Evolutionary conservation across 2,113 vertebrate species (phyloP), one percentile per base, ranked within the genome.

Genomic region (Chloropsis cyanopogon): DNA sequence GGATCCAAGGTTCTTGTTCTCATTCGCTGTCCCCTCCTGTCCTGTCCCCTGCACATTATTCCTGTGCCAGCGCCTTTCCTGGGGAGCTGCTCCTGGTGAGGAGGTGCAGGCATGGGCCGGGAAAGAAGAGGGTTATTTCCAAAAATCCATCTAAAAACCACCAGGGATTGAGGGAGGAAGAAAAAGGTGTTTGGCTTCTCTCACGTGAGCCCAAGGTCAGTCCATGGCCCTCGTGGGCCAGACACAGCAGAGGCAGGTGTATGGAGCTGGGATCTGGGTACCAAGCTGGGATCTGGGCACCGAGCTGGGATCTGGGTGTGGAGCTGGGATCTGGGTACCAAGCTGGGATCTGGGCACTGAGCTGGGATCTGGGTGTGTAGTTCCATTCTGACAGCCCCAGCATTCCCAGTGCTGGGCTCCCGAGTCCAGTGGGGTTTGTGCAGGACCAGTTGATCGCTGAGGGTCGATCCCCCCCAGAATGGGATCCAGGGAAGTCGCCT

Each of bases 51-150:
- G 31, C 4, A 4, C 42, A 2, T 25, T 20, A 20, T 29, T 52
- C 52, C 60, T 13, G 15, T 66, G 57, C 9, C 49, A 25, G 63
- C 2, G 4, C n/a, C 50, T 44, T 44, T 53, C 59, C 54, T 12
- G 25, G 14, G 73, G 56, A 69, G 56, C 37, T 46, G 79, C 2
- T 0, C 15, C 50, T 11, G 6, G 8, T 7, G 23, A 61, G 57
- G 44, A 11, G 25, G n/a, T 6, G 14, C 1, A 5, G 15, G 49
- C 75, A 46, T 1, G 4, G 44, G 14, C 50, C 15, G 0, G 6
- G n/a, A 28, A 28, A n/a, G 17, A 18, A 23, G 52, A 5, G 7
- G 11, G 16, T 22, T 69, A 6, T 41, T 59, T 37, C 35, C 39
- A 44, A 52, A 63, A 66, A 75, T 26, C 66, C 25, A 17, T 69